Evolutionary conservation across 2,113 vertebrate species (phyloP), one percentile per base, ranked within the genome.

Genomic region (Toxostoma redivivum): DNA sequence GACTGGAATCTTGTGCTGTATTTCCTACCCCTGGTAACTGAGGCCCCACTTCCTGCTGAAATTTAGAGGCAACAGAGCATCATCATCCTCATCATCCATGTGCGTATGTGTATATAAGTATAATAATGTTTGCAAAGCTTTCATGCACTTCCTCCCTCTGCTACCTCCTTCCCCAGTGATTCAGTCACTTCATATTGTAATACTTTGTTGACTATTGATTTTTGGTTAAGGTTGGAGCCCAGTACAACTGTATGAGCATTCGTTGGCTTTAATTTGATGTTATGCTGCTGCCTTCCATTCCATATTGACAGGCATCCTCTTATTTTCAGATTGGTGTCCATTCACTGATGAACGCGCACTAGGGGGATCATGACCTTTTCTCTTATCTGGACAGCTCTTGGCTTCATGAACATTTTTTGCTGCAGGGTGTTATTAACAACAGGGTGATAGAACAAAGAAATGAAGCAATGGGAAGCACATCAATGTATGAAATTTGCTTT

Each of bases 331-430:
- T 97, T 97, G 97, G 96, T 96, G 97, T 97, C 96, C 95, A 93
- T 97, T 97, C 92, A 96, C 98, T 98, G 97, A 97, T 97, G 97
- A 97, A 97, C 97, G 71, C 56, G 93, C 95, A 95, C 97, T 96
- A 96, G 95, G 91, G 95, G 91, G 97, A 97, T 98, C 97, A 84
- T 96, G 98, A 98, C 98, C 98, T 98, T 97, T 97, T 97, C 97
- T 98, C 98, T 98, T 97, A 98, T 98, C 98, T 97, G 97, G 97
- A 98, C 97, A 98, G 98, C 98, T 97, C 97, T 97, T 96, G 93
- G 98, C 97, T 97, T 97, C 98, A 97, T 98, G 97, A 98, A 98
- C 98, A 97, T 97, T 98, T 97, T 98, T 98, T 97, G 97, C 98
- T 98, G 94, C 96, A 96, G 98, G 97, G 97, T 97, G 96, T 97